Base-by-base conservation (phyloP, 1,140 invertebrate species). In the Zaprionus lachaisei region DNA sequence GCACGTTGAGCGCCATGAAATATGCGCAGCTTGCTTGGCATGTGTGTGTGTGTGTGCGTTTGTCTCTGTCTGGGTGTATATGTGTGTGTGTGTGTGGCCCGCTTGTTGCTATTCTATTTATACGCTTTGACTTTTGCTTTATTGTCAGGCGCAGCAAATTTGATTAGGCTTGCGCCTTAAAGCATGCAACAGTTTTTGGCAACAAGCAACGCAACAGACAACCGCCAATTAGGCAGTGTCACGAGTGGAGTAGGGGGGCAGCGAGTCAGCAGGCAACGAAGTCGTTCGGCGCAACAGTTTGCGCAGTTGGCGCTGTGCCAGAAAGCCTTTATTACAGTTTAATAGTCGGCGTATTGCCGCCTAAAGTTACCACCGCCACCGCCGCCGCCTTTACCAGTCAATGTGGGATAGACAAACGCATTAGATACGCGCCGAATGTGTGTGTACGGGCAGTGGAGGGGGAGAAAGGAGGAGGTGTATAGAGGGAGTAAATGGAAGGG, bases 161-260 rank as follows among this genome's bases (percentile, higher is more conserved):
- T 81, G 89, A 84, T 89, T 89, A 87, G 70, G 79, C 68, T 15
- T 41, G 28, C 73, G 61, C 77, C 77, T 60, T 64, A 71, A 90
- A 82, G 86, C 78, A 90, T 90, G 85, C 85, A 90, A 90, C 85
- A 90, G 85, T 89, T 89, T 87, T 85, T 87, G 62, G 80, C 69
- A 72, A 72, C 77, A 74, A 72, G 67, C 76, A 70, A 77, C 14
- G 41, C 74, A 72, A 31, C 73, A 74, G 63, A 72, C 80, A 72
- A 87, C 73, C 83, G 80, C 83, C 83, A 86, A 86, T 86, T 86
- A 86, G 83, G 84, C 77, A 69, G 26, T 47, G 41, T 17, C 6
- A n/a, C 15, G 31, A 15, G 14, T 15, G 15, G 37, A 15, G 26
- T 20, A 17, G 24, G 41, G 20, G n/a, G 47, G 9, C 22, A 14